A percentile compares a stretch with the other conserved stretches of the same genome.
Conservation (phyloP, 2,113 vertebrate genomes). For the Centropus bengalensis region DNA sequence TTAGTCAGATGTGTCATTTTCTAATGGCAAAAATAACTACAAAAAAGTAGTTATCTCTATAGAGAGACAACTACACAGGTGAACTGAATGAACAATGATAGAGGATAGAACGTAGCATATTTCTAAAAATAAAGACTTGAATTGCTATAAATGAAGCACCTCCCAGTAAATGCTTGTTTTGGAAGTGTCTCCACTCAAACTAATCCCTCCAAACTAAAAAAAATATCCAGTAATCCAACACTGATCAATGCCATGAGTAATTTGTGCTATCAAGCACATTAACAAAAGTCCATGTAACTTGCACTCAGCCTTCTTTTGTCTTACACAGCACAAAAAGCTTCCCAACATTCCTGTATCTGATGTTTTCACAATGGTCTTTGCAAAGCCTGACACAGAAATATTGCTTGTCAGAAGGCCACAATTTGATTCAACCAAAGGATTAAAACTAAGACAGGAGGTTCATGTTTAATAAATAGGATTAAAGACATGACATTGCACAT, state of each 20-base stretch:
- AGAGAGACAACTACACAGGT: neutral
- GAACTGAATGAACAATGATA: neutral
- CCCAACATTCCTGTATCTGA: neutral
- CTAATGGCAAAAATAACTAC: neutral
- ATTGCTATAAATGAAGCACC: neutral
- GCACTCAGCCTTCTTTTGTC: neutral
- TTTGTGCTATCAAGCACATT: neutral
- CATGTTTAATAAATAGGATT: neutral
- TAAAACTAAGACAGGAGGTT: rapidly evolving
- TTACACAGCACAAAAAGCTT: neutral
- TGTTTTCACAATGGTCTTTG: neutral
- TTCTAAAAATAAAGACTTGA: neutral
- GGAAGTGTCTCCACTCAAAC: neutral
- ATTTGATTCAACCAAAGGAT: neutral
- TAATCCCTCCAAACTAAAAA: neutral
- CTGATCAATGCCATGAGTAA: neutral
- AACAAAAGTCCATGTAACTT: neutral
- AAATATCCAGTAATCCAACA: neutral
- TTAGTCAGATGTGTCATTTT: neutral
- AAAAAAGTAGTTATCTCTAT: neutral
- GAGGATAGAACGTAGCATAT: neutral
- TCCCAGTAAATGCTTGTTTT: neutral
- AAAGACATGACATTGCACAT: neutral
- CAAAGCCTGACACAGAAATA: neutral
- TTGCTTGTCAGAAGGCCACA: neutral